phyloP scores from a whole-genome alignment of 2,888 invertebrate species.

The Drosophila basisetae region DNA sequence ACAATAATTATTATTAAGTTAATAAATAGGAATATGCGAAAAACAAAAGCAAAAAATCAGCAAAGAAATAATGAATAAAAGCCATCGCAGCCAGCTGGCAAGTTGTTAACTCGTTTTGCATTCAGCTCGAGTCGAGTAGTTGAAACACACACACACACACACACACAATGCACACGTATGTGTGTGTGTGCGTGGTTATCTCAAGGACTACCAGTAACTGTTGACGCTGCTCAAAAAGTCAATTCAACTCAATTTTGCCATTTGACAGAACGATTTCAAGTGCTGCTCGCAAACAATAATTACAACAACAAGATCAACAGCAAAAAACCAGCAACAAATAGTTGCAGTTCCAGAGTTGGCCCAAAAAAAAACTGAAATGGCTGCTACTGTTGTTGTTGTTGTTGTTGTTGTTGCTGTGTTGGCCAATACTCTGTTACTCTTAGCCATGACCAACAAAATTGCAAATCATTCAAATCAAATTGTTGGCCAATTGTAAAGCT shows the following conservation, averaged over 20 bases:
- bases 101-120: constrained; percentile 47
- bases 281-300: constrained; percentile 28
- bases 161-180: not conserved
- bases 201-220: constrained; percentile 69
- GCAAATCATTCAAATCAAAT: constrained; percentile 27
- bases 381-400: not conserved
- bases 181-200: constrained; percentile 15
- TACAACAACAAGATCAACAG: constrained; percentile 25
- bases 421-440: constrained; percentile 6
- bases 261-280: constrained; percentile 57
- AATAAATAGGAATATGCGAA: constrained; percentile 25
- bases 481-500: constrained; percentile 47
- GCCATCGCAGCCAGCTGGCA: constrained; percentile 23
- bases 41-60: constrained; percentile 14
- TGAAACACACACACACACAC: not conserved
- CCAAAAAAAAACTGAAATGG: not conserved
- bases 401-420: not conserved
- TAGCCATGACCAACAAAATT: constrained; percentile 49
- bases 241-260: constrained; percentile 35
- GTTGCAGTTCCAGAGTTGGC: constrained; percentile 20
- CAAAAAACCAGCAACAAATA: not conserved
- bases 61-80: constrained; percentile 36
- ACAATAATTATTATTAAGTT: constrained; percentile 6
- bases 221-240: constrained; percentile 18
- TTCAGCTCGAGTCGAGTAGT: constrained; percentile 24